Evolutionary conservation across 2,797 vertebrate genomes (phyloP).

Genomic region (Anabacerthia variegaticeps): DNA sequence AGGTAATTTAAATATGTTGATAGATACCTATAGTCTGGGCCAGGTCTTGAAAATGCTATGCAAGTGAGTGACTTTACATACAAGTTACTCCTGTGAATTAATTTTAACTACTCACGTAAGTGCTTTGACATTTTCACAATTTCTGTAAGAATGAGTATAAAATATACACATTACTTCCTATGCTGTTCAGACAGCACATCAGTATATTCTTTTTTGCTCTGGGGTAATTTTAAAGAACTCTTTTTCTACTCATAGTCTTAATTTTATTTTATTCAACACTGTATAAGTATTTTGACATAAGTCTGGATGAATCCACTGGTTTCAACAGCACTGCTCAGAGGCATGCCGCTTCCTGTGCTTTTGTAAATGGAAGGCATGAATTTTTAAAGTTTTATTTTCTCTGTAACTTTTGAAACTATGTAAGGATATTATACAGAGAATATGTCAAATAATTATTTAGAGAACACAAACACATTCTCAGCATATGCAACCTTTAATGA

Average conservation of each 20-base stretch:
- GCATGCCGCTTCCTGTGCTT: not conserved
- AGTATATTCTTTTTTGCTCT: not conserved
- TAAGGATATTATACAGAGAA: not conserved
- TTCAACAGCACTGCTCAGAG: not conserved
- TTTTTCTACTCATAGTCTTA: not conserved
- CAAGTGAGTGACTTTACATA: not conserved
- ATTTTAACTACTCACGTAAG: not conserved
- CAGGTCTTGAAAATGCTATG: not conserved
- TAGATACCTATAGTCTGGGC: not conserved
- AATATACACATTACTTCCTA: not conserved
- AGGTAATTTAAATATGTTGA: not conserved
- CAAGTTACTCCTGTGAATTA: not conserved
- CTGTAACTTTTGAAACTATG: not conserved
- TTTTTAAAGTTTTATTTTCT: not conserved
- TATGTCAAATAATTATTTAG: not conserved
- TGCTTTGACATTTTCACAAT: not conserved
- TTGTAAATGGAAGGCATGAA: not conserved
- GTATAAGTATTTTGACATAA: conserved; percentile 17
- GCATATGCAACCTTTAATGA: not conserved
- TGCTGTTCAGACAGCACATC: not conserved
- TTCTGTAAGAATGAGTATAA: not conserved
- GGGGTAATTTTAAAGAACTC: not conserved
- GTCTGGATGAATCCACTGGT: not conserved
- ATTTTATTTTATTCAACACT: conserved; percentile 14
- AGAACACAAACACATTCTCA: not conserved